phyloP scores from a whole-genome alignment of 2,888 invertebrate species.

The Pogonocherus hispidulus region DNA sequence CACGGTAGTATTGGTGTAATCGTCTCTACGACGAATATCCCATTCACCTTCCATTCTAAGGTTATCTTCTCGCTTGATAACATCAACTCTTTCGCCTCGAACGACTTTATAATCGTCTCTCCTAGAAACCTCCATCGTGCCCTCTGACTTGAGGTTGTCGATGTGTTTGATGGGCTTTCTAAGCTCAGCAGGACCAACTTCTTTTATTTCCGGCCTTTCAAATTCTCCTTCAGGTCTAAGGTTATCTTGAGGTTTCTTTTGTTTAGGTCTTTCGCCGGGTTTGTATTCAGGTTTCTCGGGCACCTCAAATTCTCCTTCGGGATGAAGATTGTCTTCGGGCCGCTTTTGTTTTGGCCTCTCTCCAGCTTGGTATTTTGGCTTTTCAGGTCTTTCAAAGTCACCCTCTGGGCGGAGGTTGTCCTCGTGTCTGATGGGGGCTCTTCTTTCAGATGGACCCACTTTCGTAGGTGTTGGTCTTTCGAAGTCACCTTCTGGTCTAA shows the following conservation, averaged over 20 bases:
- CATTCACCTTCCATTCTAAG: slow-evolving; percentile 73
- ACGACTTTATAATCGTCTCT: slow-evolving; percentile 72
- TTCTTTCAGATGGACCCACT: slow-evolving; percentile 66
- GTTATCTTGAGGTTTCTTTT: slow-evolving; percentile 74
- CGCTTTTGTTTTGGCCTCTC: slow-evolving; percentile 71
- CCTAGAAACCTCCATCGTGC: slow-evolving; percentile 70
- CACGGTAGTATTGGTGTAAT: slow-evolving; percentile 71
- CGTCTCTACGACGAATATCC: slow-evolving; percentile 64
- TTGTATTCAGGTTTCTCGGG: slow-evolving; percentile 64
- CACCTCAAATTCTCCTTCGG: slow-evolving; percentile 69
- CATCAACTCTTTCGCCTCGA: slow-evolving; percentile 74
- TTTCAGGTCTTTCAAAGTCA: slow-evolving; percentile 70
- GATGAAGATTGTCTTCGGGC: slow-evolving; percentile 73
- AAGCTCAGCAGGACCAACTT: slow-evolving; percentile 72
- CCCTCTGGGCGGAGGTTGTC: slow-evolving; percentile 76
- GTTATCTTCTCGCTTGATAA: slow-evolving; percentile 69
- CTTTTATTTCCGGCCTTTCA: slow-evolving; percentile 66
- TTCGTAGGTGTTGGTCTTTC: slow-evolving; percentile 68
- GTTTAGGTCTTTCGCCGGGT: slow-evolving; percentile 69
- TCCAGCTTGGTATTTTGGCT: slow-evolving; percentile 65
- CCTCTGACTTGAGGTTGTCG: slow-evolving; percentile 73
- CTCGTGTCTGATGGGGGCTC: slow-evolving; percentile 70
- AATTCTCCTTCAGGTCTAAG: slow-evolving; percentile 76
- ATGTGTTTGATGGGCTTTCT: slow-evolving; percentile 71
- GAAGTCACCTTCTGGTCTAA: slow-evolving; percentile 72